Evolutionary conservation across 2,113 vertebrate genomes (phyloP), one percentile per base, ranked within the genome.

Genomic region (Alligator mississippiensis): DNA sequence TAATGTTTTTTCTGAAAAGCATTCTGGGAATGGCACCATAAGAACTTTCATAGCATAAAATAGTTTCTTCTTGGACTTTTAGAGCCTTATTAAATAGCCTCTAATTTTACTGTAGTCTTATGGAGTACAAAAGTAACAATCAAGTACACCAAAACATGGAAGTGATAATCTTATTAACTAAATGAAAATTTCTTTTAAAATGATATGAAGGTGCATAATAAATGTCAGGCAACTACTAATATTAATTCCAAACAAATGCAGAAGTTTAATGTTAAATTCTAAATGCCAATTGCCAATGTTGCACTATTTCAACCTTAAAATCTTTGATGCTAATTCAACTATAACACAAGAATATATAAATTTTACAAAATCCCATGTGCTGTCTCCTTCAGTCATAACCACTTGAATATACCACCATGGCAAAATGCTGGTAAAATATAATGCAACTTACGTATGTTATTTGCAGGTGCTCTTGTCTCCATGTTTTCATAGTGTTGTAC

Each of bases 401-500:
- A 61, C 85, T 80, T 81, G 70, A 85, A 34, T 63, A 13, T 21
- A 72, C 38, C 70, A 89, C 6, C 34, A 15, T 93, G 83, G 28
- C 59, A 88, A 70, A 86, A 59, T 21, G 83, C 3, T 38, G 55
- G 81, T 4, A 79, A 83, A 93, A 72, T 63, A 58, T 63, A 68
- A 63, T 4, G 9, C 17, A 70, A 99, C 99, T 99, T 97, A 99
- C 99, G 99, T 78, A 99, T 97, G 95, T 99, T 99, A 87, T 99
- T 99, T 87, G 98, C 97, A 90, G 98, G 97, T 76, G 98, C 92
- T 96, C 98, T 98, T 0, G 98, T 97, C 58, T 99, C 98, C 97
- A 99, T 98, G 97, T 98, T 99, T 94, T 99, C 99, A 84, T 98
- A 99, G 94, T 99, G 99, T 90, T 99, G 99, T 88, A 98, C 98